These are phyloP conservation scores for Eucera pruinosa DNA, from an alignment of 2,888 invertebrate species.

Conservation along the genomic window DNA sequence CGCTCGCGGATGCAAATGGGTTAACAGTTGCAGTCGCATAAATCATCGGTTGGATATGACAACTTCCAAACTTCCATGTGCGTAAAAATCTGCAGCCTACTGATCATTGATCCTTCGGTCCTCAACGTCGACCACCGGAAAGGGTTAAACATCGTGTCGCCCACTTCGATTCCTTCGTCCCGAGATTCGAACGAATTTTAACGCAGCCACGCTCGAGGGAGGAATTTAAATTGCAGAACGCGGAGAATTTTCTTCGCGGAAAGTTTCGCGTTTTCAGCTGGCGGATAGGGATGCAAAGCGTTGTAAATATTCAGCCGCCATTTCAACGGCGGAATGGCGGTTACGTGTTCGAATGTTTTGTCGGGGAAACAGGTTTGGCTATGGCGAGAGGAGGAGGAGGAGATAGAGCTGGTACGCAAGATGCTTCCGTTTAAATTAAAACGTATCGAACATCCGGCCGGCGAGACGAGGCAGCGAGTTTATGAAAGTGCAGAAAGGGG, in stretches of 20 bases:
- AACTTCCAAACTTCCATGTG: no score
- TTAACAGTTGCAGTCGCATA: no score
- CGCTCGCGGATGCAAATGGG: no score
- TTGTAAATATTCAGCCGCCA: conserved; percentile 23
- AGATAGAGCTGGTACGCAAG: background rate
- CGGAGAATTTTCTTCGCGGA: no score
- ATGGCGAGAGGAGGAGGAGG: no score
- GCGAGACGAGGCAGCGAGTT: no score
- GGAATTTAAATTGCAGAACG: conserved; percentile 3
- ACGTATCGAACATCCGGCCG: conserved; percentile 8
- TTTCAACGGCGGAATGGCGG: background rate
- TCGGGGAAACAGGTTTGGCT: background rate
- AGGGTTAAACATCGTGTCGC: no score
- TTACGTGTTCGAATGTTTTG: conserved; percentile 4
- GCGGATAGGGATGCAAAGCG: background rate
- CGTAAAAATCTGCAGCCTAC: no score
- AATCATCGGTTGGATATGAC: no score
- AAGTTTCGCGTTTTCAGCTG: background rate
- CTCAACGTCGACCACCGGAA: no score
- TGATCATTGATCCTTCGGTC: no score
- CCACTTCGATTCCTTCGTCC: background rate
- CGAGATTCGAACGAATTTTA: background rate
- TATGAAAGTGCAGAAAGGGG: background rate
- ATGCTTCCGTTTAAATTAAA: conserved; percentile 9
- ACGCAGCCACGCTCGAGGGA: no score